Conservation (phyloP, 2,113 vertebrate species). For the Hepsetus odoe region DNA sequence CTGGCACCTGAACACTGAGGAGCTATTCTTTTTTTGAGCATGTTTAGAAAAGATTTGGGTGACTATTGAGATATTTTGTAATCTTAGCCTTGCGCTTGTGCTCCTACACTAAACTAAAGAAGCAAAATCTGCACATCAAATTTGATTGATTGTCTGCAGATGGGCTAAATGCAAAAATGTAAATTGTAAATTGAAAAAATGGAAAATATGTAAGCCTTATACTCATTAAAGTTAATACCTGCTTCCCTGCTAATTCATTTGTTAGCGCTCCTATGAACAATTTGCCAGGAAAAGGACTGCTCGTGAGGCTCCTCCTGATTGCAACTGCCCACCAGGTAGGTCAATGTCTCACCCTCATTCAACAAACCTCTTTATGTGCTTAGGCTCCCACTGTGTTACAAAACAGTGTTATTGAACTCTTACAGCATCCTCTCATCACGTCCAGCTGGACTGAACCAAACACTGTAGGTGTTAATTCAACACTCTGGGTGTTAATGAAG, state of each 20-base stretch:
- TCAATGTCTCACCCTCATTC: slow-evolving; percentile 56
- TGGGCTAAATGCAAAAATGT: too few species aligned
- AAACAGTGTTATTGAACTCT: background rate
- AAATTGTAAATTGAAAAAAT: too few species aligned
- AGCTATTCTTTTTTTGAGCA: too few species aligned
- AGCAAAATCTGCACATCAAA: too few species aligned
- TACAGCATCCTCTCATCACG: background rate
- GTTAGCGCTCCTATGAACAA: slow-evolving; percentile 90
- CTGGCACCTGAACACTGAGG: too few species aligned
- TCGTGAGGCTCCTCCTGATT: slow-evolving; percentile 86
- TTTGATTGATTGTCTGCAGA: too few species aligned
- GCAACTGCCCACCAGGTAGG: slow-evolving; percentile 94
- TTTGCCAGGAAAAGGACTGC: slow-evolving; percentile 88
- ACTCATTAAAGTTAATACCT: background rate
- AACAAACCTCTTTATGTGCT: background rate
- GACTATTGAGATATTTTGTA: too few species aligned
- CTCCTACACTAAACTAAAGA: too few species aligned
- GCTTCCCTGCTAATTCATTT: slow-evolving; percentile 21
- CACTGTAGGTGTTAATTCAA: background rate
- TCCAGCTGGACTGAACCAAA: background rate
- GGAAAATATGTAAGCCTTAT: background rate
- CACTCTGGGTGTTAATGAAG: background rate
- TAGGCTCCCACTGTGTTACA: background rate
- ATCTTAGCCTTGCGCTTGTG: too few species aligned
- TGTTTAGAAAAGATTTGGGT: too few species aligned